Conservation (phyloP, 2,797 vertebrate genomes). For the Threskiornis aethiopicus region DNA sequence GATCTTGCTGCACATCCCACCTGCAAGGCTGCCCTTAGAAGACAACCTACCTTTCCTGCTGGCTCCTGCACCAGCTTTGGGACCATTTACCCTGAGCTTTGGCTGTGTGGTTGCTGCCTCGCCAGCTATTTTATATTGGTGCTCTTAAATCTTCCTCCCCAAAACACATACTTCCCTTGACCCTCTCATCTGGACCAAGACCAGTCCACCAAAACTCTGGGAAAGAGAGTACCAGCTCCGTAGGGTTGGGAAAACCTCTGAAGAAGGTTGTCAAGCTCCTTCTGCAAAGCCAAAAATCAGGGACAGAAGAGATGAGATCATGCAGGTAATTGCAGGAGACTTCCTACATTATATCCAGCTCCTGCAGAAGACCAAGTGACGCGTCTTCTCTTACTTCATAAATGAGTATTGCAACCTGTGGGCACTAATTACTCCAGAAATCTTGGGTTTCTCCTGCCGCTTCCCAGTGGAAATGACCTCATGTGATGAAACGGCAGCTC, state of each 20-base stretch:
- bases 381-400: neutral
- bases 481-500: neutral
- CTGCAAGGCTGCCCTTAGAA: neutral
- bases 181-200: neutral
- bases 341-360: neutral
- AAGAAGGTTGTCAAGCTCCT: neutral
- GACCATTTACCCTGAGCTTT: neutral
- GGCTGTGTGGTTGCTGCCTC: neutral
- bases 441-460: neutral
- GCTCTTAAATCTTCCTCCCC: neutral
- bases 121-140: neutral
- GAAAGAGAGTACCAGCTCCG: neutral
- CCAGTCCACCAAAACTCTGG: neutral
- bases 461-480: neutral
- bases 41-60: neutral
- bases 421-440: neutral
- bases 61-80: neutral
- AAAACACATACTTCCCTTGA: neutral
- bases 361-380: neutral
- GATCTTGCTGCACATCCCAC: neutral
- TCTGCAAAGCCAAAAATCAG: neutral
- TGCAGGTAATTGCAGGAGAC: neutral
- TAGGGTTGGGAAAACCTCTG: neutral
- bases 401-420: neutral
- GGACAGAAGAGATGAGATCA: neutral